Evolutionary conservation across 2,113 vertebrate species (phyloP), one percentile per base, ranked within the genome.

Genomic region (Elaphurus davidianus): DNA sequence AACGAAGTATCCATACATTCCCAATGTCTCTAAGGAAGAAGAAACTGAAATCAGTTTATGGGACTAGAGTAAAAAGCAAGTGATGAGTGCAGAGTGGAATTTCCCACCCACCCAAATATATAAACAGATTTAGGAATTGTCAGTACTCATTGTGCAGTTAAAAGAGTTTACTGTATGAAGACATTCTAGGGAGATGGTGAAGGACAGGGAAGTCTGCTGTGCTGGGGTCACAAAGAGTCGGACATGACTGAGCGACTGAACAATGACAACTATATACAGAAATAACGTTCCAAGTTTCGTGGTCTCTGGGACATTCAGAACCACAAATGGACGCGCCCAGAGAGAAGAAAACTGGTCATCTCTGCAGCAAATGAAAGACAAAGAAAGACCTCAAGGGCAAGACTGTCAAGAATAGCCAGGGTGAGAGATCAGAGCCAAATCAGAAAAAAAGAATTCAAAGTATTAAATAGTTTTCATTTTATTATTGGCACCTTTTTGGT

Each of bases 1-100:
- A 96, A 76, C 9, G 52, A 97, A 87, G 23, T 33, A 71, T 33
- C 45, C 54, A 55, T 55, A 30, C 13, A 86, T 60, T 95, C 90
- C 87, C 88, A 88, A 85, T 11, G 6, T 93, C 17, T 67, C 62
- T 93, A 84, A 90, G 71, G 33, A 93, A 97, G 71, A 95, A 86
- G 64, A 64, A 94, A 87, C 2, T 90, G 45, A 89, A 76, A 87
- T 78, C 45, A 87, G 74, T 59, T 97, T 86, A 93, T 86, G 64
- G n/a, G 50, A 55, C 16, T 27, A 85, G 87, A 87, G 47, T 62
- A 55, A 79, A 96, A 94, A 96, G 60, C 50, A 86, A 97, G 54
- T 33, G 54, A 62, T 60, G 78, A 71, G 1, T 88, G 19, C 6
- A 74, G 57, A 96, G 79, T 52, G 43, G 87, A 91, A n/a, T 23